These are phyloP conservation scores for Stramonita haemastoma DNA, from an alignment of 2,888 invertebrate species.

Conservation along the genomic window DNA sequence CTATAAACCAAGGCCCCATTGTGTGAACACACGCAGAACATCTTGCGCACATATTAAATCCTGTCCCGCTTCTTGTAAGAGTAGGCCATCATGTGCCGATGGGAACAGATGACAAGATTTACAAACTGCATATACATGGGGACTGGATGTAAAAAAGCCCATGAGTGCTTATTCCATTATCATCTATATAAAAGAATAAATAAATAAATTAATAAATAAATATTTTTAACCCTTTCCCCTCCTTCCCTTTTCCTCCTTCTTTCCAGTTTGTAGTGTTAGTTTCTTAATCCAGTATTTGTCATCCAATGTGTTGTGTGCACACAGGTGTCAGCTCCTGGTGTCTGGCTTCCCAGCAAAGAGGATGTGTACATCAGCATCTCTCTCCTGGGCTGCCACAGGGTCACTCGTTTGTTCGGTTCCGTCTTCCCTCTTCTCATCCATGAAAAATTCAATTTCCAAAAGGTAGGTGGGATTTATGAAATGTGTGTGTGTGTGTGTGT, in stretches of 20 bases:
- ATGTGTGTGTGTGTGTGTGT: background rate
- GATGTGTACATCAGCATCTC: slow-evolving; percentile 85
- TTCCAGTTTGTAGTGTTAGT: background rate
- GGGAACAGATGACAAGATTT: too few species aligned
- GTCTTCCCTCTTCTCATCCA: slow-evolving; percentile 85
- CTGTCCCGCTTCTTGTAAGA: too few species aligned
- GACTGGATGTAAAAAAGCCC: too few species aligned
- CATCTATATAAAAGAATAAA: too few species aligned
- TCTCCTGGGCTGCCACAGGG: slow-evolving; percentile 84
- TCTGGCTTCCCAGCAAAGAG: slow-evolving; percentile 90
- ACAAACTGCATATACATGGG: too few species aligned
- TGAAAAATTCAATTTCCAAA: slow-evolving; percentile 86
- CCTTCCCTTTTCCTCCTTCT: background rate
- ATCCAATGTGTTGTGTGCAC: background rate
- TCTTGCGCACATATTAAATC: too few species aligned
- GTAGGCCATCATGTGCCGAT: too few species aligned
- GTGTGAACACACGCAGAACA: too few species aligned
- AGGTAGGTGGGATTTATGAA: slow-evolving; percentile 76
- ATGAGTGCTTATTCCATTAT: too few species aligned
- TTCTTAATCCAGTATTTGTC: background rate
- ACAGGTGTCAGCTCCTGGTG: slow-evolving; percentile 88
- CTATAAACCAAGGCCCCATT: too few species aligned
- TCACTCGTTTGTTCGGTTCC: slow-evolving; percentile 84
- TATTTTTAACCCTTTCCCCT: background rate
- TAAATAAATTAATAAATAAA: too few species aligned